Conservation (phyloP, 2,113 vertebrate species). For the Acanthochromis polyacanthus region DNA sequence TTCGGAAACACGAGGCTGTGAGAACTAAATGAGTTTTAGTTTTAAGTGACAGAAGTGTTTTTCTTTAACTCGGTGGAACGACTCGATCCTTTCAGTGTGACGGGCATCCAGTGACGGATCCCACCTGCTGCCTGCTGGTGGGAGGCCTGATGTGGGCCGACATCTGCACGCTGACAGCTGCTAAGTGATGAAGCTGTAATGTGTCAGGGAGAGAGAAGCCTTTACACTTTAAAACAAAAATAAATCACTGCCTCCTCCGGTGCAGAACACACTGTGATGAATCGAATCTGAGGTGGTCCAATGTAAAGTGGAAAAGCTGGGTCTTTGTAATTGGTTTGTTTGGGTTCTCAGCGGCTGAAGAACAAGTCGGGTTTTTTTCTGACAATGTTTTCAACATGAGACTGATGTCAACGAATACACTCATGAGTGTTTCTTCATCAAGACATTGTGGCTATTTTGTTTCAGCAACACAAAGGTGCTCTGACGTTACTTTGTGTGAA, state of each 20-base stretch:
- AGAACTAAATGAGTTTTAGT: constrained; percentile 5
- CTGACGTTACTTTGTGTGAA: no score
- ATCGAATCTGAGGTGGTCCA: constrained; percentile 12
- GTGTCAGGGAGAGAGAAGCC: constrained; percentile 1
- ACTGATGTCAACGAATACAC: no score
- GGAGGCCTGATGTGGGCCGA: constrained; percentile 14
- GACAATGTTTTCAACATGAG: no score
- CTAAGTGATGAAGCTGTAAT: constrained; percentile 41
- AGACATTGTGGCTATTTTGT: no score
- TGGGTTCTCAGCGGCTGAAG: no score
- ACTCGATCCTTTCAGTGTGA: background rate
- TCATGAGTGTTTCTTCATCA: no score
- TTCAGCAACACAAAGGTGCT: background rate
- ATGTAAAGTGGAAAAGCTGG: constrained; percentile 32
- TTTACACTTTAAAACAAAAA: constrained; percentile 23
- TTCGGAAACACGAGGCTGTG: background rate
- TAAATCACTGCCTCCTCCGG: constrained; percentile 17
- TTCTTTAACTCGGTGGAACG: background rate
- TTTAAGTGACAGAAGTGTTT: background rate
- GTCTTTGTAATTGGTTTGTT: constrained; percentile 12
- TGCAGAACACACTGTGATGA: constrained; percentile 22
- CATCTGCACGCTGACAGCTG: constrained; percentile 7
- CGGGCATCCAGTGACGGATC: constrained; percentile 32
- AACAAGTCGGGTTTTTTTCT: no score
- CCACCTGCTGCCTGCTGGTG: constrained; percentile 6